phyloP scores from a whole-genome alignment of 2,797 vertebrate species.

The Poecilia gillii region DNA sequence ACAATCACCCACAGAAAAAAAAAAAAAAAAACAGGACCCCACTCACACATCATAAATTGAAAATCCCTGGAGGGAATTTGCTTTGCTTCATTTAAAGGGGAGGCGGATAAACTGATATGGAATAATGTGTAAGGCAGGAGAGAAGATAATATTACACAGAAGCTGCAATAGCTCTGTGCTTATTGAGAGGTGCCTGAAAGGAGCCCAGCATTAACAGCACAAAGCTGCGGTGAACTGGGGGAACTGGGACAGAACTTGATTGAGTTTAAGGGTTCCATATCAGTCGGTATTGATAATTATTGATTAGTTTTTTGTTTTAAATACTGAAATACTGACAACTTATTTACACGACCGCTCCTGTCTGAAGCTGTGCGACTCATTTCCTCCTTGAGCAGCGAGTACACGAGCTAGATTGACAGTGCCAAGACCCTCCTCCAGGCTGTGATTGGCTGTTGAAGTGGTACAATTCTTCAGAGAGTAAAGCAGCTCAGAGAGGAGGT shows the following conservation, averaged over 20 bases:
- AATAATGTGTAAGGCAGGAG: conserved; percentile 33
- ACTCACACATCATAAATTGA: conserved; percentile 4
- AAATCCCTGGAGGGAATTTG: conserved; percentile 33
- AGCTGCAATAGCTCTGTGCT: conserved; percentile 1
- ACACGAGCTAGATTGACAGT: too few species aligned
- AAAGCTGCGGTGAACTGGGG: conserved; percentile 1
- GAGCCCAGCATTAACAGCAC: neutral
- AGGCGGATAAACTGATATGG: conserved; percentile 23
- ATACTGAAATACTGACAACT: too few species aligned
- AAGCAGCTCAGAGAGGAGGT: too few species aligned
- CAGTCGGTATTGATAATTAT: too few species aligned
- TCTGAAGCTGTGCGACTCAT: too few species aligned
- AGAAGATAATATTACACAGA: conserved; percentile 25
- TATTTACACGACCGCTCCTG: too few species aligned
- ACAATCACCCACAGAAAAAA: conserved; percentile 15
- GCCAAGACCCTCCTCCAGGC: too few species aligned
- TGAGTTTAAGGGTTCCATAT: neutral
- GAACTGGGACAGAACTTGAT: neutral
- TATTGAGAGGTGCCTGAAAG: conserved; percentile 15
- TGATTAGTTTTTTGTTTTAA: too few species aligned
- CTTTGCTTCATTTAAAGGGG: conserved; percentile 25
- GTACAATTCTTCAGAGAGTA: too few species aligned
- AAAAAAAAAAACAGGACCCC: neutral
- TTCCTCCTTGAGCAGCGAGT: too few species aligned
- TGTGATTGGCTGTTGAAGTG: too few species aligned